Evolutionary conservation across 1,140 invertebrate species (phyloP), one percentile per base, ranked within the genome.

Genomic region (Oncopodura yosiiana): DNA sequence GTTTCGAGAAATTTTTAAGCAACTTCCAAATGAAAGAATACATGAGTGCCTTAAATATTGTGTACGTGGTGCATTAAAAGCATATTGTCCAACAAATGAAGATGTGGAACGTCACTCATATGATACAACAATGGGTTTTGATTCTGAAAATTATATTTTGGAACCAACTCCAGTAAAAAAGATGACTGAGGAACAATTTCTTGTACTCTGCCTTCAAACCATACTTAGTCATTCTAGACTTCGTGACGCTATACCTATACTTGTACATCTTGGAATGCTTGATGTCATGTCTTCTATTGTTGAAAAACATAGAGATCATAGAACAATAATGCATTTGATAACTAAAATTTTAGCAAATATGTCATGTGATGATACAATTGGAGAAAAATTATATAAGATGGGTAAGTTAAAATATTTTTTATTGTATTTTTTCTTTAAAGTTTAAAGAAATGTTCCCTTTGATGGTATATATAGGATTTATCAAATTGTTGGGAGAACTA

Each of bases 291-390:
- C 52, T 5, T 29, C 43, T 1, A 27, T 57, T 1, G 27, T 21
- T 24, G 16, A 44, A 14, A 50, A 45, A 18, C 50, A 57, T 36
- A 12, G 24, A 19, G n/a, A 23, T 8, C 49, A 60, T 32, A 6
- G 2, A 1, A 51, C 54, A 6, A 46, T 63, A 0, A 56, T 60
- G 36, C 44, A 24, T 1, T 19, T 57, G 1, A 30, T 63, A 1
- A 1, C 58, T 2, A 63, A 63, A 44, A 56, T 63, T 9, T 44
- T 60, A 14, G 54, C 50, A 0, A 63, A 60, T 46, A 4, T 63
- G 0, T 34, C 55, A 0, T 54, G 51, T 21, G 38, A 49, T 21
- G 16, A 18, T 1, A n/a, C 21, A 3, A 37, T 37, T 27, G 24
- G 16, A 24, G 30, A 42, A 29, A 29, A 23, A 18, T 37, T 58